phyloP scores from a whole-genome alignment of 2,113 vertebrate species.

The Scortum barcoo region DNA sequence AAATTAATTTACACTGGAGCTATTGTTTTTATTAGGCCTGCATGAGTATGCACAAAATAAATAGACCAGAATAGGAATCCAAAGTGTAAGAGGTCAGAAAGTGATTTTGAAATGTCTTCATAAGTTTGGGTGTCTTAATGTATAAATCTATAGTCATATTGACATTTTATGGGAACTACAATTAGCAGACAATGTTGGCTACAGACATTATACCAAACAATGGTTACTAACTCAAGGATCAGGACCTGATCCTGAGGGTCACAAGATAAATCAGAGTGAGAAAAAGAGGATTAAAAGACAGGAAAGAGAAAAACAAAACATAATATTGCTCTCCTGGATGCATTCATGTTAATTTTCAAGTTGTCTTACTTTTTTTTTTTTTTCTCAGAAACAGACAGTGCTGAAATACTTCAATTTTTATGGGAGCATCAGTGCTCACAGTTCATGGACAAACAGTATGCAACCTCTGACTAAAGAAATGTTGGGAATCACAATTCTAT shows the following conservation, averaged over 20 bases:
- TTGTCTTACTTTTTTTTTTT: neutral
- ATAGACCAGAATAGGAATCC: neutral
- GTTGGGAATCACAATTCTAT: too few species aligned
- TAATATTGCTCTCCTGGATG: too few species aligned
- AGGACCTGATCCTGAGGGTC: neutral
- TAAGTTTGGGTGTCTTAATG: neutral
- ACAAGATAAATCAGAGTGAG: neutral
- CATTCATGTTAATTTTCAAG: too few species aligned
- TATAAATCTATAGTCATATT: neutral
- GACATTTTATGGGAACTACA: neutral
- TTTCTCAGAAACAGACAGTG: neutral
- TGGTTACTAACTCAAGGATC: neutral
- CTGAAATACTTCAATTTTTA: neutral
- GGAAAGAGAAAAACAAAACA: too few species aligned
- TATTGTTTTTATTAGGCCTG: neutral
- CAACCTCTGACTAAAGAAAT: neutral
- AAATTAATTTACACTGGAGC: neutral
- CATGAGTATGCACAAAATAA: neutral
- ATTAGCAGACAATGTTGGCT: neutral
- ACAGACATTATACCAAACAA: neutral
- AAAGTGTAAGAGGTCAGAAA: neutral
- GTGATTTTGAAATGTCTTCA: neutral
- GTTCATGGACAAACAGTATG: neutral
- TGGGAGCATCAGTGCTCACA: neutral
- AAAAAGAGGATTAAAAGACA: too few species aligned